Evolutionary conservation across 1,140 invertebrate species (phyloP).

Genomic region (Epicauta chinensis): DNA sequence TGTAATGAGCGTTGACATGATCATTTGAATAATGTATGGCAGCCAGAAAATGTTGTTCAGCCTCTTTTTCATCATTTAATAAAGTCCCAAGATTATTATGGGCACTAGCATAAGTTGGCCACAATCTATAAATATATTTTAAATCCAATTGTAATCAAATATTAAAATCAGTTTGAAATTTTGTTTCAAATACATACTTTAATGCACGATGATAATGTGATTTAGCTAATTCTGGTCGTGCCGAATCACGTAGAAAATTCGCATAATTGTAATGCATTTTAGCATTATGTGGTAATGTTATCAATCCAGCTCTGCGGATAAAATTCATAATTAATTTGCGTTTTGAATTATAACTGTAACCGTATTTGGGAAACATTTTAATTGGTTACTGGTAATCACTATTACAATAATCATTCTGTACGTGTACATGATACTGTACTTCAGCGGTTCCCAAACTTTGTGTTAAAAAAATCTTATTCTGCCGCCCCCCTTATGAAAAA

Average conservation of each 20-base stretch:
- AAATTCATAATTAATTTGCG: constrained; percentile 22
- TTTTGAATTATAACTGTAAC: neutral
- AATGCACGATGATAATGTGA: constrained; percentile 75
- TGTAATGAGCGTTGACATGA: constrained; percentile 81
- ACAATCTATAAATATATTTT: constrained; percentile 59
- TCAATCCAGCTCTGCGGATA: constrained; percentile 66
- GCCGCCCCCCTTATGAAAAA: no score
- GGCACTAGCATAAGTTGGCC: constrained; percentile 80
- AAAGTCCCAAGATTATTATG: constrained; percentile 85
- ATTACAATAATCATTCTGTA: no score
- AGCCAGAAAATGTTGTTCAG: constrained; percentile 69
- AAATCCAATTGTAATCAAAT: constrained; percentile 1
- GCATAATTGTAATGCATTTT: constrained; percentile 91
- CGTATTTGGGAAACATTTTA: no score
- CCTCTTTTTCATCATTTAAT: constrained; percentile 56
- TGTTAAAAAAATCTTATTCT: no score
- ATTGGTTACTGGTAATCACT: no score
- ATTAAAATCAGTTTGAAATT: neutral
- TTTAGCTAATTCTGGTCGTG: constrained; percentile 62
- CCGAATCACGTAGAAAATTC: constrained; percentile 75
- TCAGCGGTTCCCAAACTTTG: no score
- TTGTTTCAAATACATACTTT: constrained; percentile 54
- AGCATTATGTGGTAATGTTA: constrained; percentile 74
- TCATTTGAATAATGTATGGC: constrained; percentile 68
- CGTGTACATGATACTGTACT: no score